Conservation (phyloP, 1,140 invertebrate genomes). For the Drosophila insularis region DNA sequence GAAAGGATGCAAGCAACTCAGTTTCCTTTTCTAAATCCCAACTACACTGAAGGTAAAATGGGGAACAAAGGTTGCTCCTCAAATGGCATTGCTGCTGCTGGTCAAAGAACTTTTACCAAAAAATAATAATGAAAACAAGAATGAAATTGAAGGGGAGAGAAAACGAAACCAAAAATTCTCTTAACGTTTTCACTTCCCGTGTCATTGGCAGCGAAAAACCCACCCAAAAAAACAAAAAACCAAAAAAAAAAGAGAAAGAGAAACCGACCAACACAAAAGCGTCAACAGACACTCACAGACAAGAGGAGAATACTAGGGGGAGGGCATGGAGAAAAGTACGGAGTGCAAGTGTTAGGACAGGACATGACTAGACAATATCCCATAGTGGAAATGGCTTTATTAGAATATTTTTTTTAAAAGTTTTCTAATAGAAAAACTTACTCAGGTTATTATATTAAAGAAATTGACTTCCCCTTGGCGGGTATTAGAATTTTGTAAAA, state of each 20-base stretch:
- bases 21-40: conserved; percentile 20
- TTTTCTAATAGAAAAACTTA: too few relatives aligned
- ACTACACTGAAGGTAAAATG: conserved; percentile 40
- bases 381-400: not conserved
- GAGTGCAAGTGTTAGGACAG: conserved; percentile 17
- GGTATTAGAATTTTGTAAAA: too few relatives aligned
- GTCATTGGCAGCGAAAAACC: conserved; percentile 66
- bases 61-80: conserved; percentile 59
- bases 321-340: too few relatives aligned
- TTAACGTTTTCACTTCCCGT: conserved; percentile 74
- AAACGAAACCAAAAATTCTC: conserved; percentile 46
- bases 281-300: conserved; percentile 36
- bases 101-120: conserved; percentile 56
- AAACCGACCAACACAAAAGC: conserved; percentile 44
- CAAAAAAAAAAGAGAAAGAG: too few relatives aligned
- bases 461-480: too few relatives aligned
- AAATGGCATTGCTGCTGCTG: conserved; percentile 22
- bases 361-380: conserved; percentile 17
- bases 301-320: not conserved
- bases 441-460: too few relatives aligned
- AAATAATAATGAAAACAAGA: conserved; percentile 5
- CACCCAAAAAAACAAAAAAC: conserved; percentile 21
- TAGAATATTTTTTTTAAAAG: not conserved
- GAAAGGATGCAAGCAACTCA: conserved; percentile 9
- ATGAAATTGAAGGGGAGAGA: not conserved